phyloP scores from a whole-genome alignment of 1,140 invertebrate species.

The Ceratosolen fusciceps region DNA sequence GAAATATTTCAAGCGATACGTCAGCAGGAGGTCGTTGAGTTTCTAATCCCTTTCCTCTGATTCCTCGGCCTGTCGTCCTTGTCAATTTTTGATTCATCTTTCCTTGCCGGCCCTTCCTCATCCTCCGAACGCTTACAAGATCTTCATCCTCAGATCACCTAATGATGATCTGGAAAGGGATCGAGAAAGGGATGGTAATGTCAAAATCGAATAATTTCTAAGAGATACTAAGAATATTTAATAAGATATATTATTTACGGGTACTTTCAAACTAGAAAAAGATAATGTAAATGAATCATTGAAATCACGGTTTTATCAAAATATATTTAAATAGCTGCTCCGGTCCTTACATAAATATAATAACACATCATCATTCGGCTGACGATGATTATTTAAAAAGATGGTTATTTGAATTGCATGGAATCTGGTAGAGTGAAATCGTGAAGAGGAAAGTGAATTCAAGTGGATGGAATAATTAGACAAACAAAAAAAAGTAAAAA shows the following conservation, averaged over 20 bases:
- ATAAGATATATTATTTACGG: neutral
- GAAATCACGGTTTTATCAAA: constrained; percentile 6
- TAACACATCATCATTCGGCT: too few relatives aligned
- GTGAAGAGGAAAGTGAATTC: neutral
- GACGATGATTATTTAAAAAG: neutral
- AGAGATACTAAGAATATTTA: neutral
- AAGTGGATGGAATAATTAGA: neutral
- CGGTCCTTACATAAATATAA: constrained; percentile 14
- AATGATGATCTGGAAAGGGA: neutral
- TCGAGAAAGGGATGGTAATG: neutral
- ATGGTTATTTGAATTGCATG: neutral
- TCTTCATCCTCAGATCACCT: too few relatives aligned
- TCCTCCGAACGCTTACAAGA: too few relatives aligned
- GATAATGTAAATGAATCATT: constrained; percentile 7
- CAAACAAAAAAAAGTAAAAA: too few relatives aligned
- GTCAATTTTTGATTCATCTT: neutral
- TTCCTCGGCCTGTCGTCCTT: too few relatives aligned
- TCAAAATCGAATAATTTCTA: neutral
- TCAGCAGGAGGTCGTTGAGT: neutral
- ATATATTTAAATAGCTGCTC: constrained; percentile 33
- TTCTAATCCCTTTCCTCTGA: neutral
- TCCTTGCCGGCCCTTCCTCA: neutral
- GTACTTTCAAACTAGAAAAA: constrained; percentile 13
- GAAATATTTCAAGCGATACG: neutral
- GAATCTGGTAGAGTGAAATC: neutral